phyloP scores from a whole-genome alignment of 2,797 vertebrate species.

The Cossypha caffra region DNA sequence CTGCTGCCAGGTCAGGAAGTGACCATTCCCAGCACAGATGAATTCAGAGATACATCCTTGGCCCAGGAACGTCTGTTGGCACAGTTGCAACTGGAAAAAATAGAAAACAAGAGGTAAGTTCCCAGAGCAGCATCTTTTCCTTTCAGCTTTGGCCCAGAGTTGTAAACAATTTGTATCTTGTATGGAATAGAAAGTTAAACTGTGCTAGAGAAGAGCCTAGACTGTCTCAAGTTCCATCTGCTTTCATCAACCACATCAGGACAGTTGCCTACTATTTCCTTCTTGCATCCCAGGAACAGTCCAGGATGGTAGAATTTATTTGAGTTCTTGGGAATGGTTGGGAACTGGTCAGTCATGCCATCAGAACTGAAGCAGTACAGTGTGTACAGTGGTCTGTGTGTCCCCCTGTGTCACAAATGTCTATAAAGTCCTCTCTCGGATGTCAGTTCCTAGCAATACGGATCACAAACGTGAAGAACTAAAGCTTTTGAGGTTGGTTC shows the following conservation, averaged over 20 bases:
- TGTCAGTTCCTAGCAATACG: background rate
- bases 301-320: background rate
- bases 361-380: background rate
- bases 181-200: background rate
- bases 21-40: background rate
- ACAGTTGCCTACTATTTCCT: background rate
- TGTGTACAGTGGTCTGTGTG: background rate
- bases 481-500: background rate
- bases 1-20: background rate
- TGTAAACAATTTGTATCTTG: background rate
- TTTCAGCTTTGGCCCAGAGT: background rate
- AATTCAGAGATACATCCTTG: conserved; percentile 60
- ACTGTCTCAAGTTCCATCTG: background rate
- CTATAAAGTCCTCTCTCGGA: background rate
- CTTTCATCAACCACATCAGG: background rate
- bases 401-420: background rate
- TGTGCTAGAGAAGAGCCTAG: background rate
- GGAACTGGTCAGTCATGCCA: background rate
- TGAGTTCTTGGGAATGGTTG: background rate
- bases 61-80: conserved; percentile 78
- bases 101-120: conserved; percentile 74
- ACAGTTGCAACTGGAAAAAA: conserved; percentile 81
- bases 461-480: background rate
- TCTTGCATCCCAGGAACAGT: background rate
- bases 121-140: background rate